These are phyloP conservation scores for Aleiodes testaceus DNA, from an alignment of 2,888 invertebrate species.

Conservation along the genomic window DNA sequence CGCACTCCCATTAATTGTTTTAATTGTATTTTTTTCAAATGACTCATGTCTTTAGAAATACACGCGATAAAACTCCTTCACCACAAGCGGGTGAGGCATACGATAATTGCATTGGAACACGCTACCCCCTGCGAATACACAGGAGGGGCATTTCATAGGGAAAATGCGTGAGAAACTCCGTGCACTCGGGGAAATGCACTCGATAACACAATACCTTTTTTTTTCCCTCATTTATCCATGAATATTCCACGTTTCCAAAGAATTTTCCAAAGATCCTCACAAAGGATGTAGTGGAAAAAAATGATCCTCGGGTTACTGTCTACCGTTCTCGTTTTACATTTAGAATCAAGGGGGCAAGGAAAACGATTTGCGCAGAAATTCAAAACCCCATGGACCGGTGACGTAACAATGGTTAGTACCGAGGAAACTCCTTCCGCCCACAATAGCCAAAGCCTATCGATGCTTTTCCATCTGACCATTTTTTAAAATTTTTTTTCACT, in stretches of 20 bases:
- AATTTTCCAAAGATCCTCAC: conserved; percentile 7
- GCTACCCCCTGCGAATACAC: conserved; percentile 19
- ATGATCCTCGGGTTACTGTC: conserved; percentile 29
- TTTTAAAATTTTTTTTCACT: conserved; percentile 1
- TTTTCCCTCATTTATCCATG: neutral
- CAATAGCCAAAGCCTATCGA: conserved; percentile 34
- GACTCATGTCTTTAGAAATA: neutral
- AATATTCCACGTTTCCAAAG: conserved; percentile 7
- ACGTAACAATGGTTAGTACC: conserved; percentile 65
- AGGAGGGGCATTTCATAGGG: neutral
- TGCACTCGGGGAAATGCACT: conserved; percentile 23
- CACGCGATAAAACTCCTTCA: conserved; percentile 24
- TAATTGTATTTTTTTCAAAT: conserved; percentile 21
- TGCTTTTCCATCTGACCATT: conserved; percentile 35
- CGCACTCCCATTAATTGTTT: neutral
- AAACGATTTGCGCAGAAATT: conserved; percentile 66
- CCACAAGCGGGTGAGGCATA: neutral
- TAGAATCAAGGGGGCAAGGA: conserved; percentile 47
- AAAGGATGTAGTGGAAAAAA: conserved; percentile 16
- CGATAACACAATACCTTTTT: neutral
- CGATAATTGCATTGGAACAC: conserved; percentile 17
- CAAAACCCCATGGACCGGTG: conserved; percentile 59
- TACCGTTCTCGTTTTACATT: conserved; percentile 44
- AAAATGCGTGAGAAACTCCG: conserved; percentile 13
- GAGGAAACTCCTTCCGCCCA: conserved; percentile 38